Evolutionary conservation across 2,888 invertebrate genomes (phyloP), one percentile per base, ranked within the genome.

Genomic region (Parnassius mnemosyne): DNA sequence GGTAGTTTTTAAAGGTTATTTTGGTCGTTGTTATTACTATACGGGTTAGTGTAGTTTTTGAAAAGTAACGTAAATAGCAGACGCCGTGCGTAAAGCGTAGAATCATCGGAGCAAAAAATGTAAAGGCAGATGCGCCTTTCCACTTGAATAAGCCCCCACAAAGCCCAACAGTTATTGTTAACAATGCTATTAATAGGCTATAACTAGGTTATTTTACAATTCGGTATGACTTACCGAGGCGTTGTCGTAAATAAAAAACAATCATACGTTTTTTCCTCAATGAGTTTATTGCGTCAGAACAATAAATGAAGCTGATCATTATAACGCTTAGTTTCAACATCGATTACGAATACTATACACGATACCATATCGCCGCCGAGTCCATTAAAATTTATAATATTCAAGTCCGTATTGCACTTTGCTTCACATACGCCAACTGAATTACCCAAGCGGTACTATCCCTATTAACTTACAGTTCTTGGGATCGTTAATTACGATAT

Each of bases 281-380:
- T 89, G 88, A 85, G 82, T 91, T 91, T 91, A 91, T 89, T 91
- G 87, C 89, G 88, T 80, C 87, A 89, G 89, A 90, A 91, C 90
- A 90, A 88, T 89, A 89, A 89, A 87, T 89, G 90, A 90, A 90
- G 90, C 91, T 84, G 89, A 88, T 89, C 89, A 88, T 86, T 76
- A 86, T 85, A 90, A 92, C 91, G 88, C 85, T 90, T 89, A 92
- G 87, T 92, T 89, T 92, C 91, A 92, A 92, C 92, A 92, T 90
- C 89, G 82, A 92, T 89, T 91, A 90, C 84, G 83, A 87, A 83
- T 85, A 86, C 77, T 87, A 85, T 89, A 89, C 89, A 86, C 88
- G 87, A 85, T 84, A 86, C 74, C 79, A 84, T 80, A 80, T 81
- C 85, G 85, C 78, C 67, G 69, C 67, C 80, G 71, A 80, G 78